These are phyloP conservation scores for Hesperia comma DNA, from an alignment of 2,888 invertebrate genomes.

Conservation along the genomic window DNA sequence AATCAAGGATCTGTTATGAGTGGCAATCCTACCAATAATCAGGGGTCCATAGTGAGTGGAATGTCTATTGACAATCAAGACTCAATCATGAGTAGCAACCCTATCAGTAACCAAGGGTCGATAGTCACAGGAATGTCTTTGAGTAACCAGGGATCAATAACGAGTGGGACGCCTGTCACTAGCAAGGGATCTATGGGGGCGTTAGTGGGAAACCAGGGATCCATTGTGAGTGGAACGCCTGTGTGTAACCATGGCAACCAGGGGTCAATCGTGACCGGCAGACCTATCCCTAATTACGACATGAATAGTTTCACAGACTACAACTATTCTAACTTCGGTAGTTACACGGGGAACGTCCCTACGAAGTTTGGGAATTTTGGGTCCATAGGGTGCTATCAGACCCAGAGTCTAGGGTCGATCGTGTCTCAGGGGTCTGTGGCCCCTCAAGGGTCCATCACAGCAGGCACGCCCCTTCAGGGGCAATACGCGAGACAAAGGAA, in stretches of 20 bases:
- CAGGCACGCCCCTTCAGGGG: conserved; percentile 54
- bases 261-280: conserved; percentile 32
- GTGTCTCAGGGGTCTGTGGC: conserved; percentile 22
- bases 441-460: conserved; percentile 54
- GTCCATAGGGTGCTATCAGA: conserved; percentile 38
- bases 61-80: conserved; percentile 43
- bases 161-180: conserved; percentile 31
- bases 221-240: conserved; percentile 17
- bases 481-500: conserved; percentile 76
- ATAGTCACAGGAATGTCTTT: conserved; percentile 43
- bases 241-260: conserved; percentile 17
- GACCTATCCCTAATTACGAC: conserved; percentile 41
- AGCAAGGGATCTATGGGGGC: conserved; percentile 46
- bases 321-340: conserved; percentile 25
- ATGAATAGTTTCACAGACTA: conserved; percentile 38
- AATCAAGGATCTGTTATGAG: conserved; percentile 50
- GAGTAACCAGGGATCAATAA: conserved; percentile 48
- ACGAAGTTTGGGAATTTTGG: conserved; percentile 40
- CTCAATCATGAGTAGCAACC: conserved; percentile 45
- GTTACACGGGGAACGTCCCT: conserved; percentile 28
- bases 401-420: conserved; percentile 39
- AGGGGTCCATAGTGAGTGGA: conserved; percentile 50
- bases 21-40: conserved; percentile 20
- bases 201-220: conserved; percentile 16
- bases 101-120: conserved; percentile 44